Percentiles rank a stretch among this genome's conserved stretches.
These are phyloP conservation scores for Delichon dasypus DNA, from an alignment of 2,797 vertebrate genomes.

Conservation along the genomic window DNA sequence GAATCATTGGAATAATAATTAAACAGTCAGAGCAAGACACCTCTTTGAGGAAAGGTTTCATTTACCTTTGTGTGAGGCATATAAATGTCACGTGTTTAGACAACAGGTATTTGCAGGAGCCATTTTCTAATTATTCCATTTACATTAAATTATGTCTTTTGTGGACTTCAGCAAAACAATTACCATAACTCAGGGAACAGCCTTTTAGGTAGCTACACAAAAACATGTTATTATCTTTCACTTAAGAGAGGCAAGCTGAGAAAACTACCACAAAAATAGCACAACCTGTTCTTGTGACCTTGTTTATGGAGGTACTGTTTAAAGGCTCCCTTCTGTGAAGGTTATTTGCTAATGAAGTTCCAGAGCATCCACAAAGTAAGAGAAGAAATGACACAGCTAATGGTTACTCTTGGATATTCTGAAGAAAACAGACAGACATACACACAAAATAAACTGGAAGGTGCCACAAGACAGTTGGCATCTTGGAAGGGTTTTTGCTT, in stretches of 20 bases:
- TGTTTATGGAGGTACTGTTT: neutral
- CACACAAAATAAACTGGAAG: neutral
- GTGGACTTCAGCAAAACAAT: neutral
- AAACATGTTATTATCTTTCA: constrained; percentile 1
- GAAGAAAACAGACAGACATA: neutral
- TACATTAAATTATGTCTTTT: constrained; percentile 30
- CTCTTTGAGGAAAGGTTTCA: neutral
- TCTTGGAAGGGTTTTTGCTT: neutral
- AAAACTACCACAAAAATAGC: neutral
- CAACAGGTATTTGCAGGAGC: neutral
- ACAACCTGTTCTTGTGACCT: neutral
- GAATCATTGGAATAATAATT: neutral
- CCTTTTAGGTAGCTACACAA: neutral
- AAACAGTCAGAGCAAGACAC: neutral
- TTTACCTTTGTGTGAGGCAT: neutral
- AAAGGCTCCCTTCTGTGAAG: neutral
- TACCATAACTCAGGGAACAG: neutral
- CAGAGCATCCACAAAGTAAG: neutral
- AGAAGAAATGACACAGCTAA: neutral
- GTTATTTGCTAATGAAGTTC: neutral
- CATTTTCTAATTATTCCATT: constrained; percentile 28
- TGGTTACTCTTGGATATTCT: neutral
- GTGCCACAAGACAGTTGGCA: neutral
- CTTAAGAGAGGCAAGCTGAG: neutral
- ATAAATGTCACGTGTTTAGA: neutral